A percentile compares a stretch with the other conserved stretches of the same genome.
Evolutionary conservation across 2,113 vertebrate species (phyloP).

Genomic region (Hucho hucho): DNA sequence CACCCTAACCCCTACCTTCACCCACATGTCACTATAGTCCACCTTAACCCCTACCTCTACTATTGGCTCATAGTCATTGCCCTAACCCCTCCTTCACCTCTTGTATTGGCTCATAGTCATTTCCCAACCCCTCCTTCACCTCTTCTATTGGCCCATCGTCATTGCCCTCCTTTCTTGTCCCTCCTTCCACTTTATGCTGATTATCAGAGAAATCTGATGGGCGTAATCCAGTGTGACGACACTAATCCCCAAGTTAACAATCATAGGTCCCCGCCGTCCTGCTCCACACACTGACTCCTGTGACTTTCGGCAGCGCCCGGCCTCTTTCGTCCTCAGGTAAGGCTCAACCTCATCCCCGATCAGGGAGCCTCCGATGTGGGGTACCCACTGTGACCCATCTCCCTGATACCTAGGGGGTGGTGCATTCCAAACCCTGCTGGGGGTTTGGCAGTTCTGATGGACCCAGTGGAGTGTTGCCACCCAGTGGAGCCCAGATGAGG

Average conservation of each 20-base stretch:
- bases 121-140: background rate
- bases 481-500: background rate
- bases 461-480: background rate
- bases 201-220: constrained; percentile 74
- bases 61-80: constrained; percentile 14
- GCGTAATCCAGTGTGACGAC: constrained; percentile 85
- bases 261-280: constrained; percentile 49
- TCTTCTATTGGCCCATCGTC: constrained; percentile 19
- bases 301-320: constrained; percentile 33
- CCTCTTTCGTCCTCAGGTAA: constrained; percentile 53
- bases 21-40: no score
- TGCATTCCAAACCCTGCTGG: background rate
- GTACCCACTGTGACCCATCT: background rate
- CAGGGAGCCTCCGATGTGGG: background rate
- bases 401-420: background rate
- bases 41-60: no score
- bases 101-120: no score
- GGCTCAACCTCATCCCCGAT: constrained; percentile 14
- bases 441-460: background rate
- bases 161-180: background rate
- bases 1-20: no score
- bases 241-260: constrained; percentile 84
- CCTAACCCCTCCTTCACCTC: background rate
- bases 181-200: constrained; percentile 61
- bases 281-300: constrained; percentile 38